phyloP scores from a whole-genome alignment of 2,113 vertebrate species.

The Pelecanus crispus region DNA sequence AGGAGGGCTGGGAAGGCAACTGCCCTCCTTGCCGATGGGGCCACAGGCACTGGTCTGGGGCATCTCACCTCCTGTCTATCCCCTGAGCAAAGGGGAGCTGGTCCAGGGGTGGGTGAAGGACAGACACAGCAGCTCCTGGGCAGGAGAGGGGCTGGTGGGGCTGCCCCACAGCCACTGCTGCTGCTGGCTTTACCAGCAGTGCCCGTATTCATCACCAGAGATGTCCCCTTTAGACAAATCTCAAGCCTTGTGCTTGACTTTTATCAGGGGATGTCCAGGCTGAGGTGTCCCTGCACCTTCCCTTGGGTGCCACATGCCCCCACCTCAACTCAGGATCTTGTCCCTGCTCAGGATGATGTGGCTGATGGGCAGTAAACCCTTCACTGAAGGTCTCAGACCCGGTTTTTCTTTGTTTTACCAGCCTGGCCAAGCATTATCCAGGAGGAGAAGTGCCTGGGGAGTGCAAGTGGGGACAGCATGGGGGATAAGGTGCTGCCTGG shows the following conservation, averaged over 20 bases:
- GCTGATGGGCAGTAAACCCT: neutral
- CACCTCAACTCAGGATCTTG: neutral
- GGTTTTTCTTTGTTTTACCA: neutral
- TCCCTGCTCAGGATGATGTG: neutral
- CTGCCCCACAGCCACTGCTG: neutral
- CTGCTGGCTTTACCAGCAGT: neutral
- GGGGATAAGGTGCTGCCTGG: neutral
- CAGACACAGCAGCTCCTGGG: neutral
- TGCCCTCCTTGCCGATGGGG: neutral
- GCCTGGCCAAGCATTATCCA: neutral
- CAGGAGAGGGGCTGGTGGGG: neutral
- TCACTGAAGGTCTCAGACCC: neutral
- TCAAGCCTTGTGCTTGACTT: neutral
- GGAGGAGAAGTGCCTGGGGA: neutral
- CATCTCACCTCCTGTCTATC: neutral
- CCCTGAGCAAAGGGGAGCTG: neutral
- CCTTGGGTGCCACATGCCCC: neutral
- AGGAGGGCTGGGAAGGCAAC: neutral
- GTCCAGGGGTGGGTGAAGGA: neutral
- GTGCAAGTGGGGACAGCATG: neutral
- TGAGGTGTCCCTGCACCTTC: neutral
- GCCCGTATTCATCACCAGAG: accelerated
- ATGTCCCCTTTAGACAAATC: neutral
- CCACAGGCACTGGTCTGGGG: neutral
- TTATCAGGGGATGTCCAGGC: accelerated